Conservation (phyloP, 2,888 invertebrate species). For the Tachina grossa region DNA sequence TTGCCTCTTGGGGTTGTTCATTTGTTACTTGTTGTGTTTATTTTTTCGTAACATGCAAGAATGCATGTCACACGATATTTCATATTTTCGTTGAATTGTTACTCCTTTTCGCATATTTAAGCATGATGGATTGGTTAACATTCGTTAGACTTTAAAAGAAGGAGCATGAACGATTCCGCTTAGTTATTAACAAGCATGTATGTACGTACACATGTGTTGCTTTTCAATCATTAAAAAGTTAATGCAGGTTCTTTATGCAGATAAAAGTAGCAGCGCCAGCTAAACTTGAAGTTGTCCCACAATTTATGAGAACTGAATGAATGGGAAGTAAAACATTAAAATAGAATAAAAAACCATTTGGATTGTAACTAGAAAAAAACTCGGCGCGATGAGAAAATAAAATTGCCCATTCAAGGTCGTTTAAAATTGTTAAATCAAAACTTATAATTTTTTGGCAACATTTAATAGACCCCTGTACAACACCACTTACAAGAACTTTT, state of each 20-base stretch:
- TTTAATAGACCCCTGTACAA: no score
- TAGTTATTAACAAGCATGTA: slow-evolving; percentile 43
- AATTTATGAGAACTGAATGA: background rate
- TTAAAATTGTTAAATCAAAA: no score
- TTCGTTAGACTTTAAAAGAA: slow-evolving; percentile 41
- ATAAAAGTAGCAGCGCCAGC: slow-evolving; percentile 8
- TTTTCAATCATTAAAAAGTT: slow-evolving; percentile 48
- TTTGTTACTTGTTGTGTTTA: background rate
- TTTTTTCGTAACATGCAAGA: slow-evolving; percentile 32
- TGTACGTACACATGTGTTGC: background rate
- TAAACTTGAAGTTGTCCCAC: background rate
- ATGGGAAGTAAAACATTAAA: background rate
- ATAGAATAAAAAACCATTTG: no score
- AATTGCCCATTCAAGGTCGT: no score
- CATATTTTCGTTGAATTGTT: slow-evolving; percentile 32
- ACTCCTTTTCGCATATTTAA: slow-evolving; percentile 34
- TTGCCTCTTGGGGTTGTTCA: slow-evolving; percentile 27
- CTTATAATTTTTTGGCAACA: no score
- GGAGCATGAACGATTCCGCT: slow-evolving; percentile 7
- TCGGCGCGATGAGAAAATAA: no score
- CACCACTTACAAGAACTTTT: no score
- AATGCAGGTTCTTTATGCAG: slow-evolving; percentile 23
- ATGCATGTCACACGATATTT: slow-evolving; percentile 46
- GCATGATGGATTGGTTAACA: slow-evolving; percentile 68
- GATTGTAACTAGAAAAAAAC: no score